A percentile compares a stretch with the other conserved stretches of the same genome.
Evolutionary conservation across 2,797 vertebrate species (phyloP).

Genomic region (Danionella dracula): DNA sequence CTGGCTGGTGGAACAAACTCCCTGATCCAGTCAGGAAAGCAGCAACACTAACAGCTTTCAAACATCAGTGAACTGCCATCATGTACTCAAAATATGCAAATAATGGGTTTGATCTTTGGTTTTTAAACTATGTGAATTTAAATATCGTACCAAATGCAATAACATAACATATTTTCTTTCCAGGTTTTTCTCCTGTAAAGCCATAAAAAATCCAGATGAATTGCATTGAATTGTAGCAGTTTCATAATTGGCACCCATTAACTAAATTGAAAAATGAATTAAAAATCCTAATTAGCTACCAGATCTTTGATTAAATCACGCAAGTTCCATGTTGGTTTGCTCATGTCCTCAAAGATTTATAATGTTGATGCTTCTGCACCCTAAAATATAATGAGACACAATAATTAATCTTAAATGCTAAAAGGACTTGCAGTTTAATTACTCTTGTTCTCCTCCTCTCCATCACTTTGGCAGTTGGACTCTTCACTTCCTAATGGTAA

Average conservation of each 20-base stretch:
- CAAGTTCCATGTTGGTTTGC: constrained; percentile 70
- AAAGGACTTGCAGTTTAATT: constrained; percentile 66
- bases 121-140: too few species aligned
- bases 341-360: constrained; percentile 62
- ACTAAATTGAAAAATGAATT: constrained; percentile 58
- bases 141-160: too few species aligned
- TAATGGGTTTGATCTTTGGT: too few species aligned
- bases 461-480: constrained; percentile 49
- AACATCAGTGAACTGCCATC: too few species aligned
- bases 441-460: constrained; percentile 56
- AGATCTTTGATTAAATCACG: constrained; percentile 68
- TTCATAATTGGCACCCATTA: constrained; percentile 55
- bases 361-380: constrained; percentile 53
- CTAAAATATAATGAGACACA: constrained; percentile 60
- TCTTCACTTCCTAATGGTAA: constrained; percentile 49
- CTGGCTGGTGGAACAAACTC: too few species aligned
- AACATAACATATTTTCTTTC: too few species aligned
- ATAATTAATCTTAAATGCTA: constrained; percentile 71
- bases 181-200: too few species aligned
- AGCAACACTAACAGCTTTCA: too few species aligned
- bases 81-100: too few species aligned
- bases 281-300: constrained; percentile 69
- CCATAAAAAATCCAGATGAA: too few species aligned
- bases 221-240: background rate
- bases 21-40: too few species aligned